These are phyloP conservation scores for Danio choprae DNA, from an alignment of 2,797 vertebrate genomes.

Conservation along the genomic window DNA sequence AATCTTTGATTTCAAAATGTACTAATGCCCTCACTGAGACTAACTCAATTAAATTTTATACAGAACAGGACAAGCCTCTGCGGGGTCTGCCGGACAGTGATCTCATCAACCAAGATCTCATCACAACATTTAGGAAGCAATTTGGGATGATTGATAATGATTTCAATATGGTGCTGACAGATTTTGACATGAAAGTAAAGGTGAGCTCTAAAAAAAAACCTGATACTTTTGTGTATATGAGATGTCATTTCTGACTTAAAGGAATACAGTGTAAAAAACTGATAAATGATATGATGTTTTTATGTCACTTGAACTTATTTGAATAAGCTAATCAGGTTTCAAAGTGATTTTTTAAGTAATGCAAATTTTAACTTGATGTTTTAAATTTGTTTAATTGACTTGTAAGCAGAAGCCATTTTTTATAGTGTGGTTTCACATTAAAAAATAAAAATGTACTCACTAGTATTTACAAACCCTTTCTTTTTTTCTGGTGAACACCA, in stretches of 20 bases:
- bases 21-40: background rate
- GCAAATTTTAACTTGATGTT: too few relatives aligned
- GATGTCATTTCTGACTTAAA: background rate
- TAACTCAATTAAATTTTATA: conserved; percentile 20
- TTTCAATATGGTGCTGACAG: conserved; percentile 90
- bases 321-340: too few relatives aligned
- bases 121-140: conserved; percentile 82
- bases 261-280: too few relatives aligned
- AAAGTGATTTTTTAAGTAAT: too few relatives aligned
- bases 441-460: too few relatives aligned
- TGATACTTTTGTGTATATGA: background rate
- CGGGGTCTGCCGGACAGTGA: conserved; percentile 83
- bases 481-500: too few relatives aligned
- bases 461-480: too few relatives aligned
- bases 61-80: conserved; percentile 89
- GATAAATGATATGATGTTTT: too few relatives aligned
- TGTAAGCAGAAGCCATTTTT: too few relatives aligned
- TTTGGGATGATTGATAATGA: conserved; percentile 88
- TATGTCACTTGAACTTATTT: too few relatives aligned
- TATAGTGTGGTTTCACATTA: too few relatives aligned
- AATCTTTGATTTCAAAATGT: background rate
- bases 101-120: conserved; percentile 84
- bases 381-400: too few relatives aligned
- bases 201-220: conserved; percentile 63
- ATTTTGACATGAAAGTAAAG: conserved; percentile 87